phyloP scores from a whole-genome alignment of 2,113 vertebrate genomes.

The Stercorarius parasiticus region DNA sequence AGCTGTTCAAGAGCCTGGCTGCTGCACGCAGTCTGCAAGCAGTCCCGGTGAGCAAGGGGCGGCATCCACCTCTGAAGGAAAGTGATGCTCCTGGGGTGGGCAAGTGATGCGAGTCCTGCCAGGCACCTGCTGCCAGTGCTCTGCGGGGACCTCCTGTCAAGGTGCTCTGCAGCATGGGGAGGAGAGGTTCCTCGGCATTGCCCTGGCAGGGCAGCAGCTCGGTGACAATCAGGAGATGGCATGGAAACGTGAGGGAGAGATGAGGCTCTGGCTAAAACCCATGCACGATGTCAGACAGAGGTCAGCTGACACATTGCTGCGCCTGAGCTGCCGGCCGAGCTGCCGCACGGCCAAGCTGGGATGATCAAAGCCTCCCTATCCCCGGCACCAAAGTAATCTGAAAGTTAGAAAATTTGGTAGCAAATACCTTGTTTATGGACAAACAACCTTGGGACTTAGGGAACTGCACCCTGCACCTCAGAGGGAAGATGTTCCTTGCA shows the following conservation, averaged over 20 bases:
- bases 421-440: background rate
- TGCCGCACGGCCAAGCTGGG: background rate
- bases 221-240: background rate
- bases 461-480: background rate
- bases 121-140: background rate
- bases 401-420: background rate
- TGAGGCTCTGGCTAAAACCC: background rate
- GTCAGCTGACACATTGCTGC: background rate
- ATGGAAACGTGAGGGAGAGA: background rate
- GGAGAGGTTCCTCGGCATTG: accelerated
- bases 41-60: accelerated
- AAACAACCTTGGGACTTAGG: background rate
- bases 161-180: background rate
- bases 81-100: background rate
- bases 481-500: background rate
- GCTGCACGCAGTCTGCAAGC: background rate
- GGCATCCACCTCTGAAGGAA: background rate
- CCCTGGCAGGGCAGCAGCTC: background rate
- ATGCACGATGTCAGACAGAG: background rate
- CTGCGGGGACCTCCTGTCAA: background rate
- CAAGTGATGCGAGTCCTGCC: background rate
- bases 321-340: accelerated
- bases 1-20: background rate
- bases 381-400: accelerated
- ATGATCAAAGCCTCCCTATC: background rate